These are phyloP conservation scores for Alligator mississippiensis DNA, from an alignment of 2,113 vertebrate genomes.

Conservation along the genomic window DNA sequence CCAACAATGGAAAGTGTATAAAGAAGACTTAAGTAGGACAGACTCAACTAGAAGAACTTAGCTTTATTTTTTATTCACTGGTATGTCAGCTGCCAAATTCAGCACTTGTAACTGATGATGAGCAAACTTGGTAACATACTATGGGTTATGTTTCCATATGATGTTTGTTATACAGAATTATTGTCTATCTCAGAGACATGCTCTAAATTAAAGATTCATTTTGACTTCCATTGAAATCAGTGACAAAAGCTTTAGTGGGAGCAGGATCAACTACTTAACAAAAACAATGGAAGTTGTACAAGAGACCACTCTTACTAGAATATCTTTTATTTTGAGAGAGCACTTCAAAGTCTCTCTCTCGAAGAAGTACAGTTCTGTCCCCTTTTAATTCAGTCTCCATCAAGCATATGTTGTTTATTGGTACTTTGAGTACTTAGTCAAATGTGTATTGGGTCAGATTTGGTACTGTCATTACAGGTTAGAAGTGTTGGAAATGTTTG, in stretches of 20 bases:
- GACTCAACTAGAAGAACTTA: background rate
- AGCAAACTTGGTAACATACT: background rate
- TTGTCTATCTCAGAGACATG: background rate
- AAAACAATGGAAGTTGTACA: background rate
- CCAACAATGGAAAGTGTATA: fast-evolving
- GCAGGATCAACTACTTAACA: background rate
- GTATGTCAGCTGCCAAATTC: background rate
- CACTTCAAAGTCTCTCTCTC: background rate
- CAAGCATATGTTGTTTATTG: background rate
- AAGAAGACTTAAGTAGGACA: background rate
- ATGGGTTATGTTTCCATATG: background rate
- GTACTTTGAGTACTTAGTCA: background rate
- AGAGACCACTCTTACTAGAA: background rate
- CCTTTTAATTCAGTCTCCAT: background rate
- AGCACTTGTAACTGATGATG: background rate
- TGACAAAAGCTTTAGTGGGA: background rate
- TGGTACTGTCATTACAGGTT: background rate
- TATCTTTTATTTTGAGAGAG: background rate
- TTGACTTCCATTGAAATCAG: background rate
- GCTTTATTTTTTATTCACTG: background rate
- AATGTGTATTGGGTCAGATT: background rate
- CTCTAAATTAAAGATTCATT: background rate
- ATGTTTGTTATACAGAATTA: background rate
- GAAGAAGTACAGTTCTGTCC: background rate
- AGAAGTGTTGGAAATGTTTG: background rate